Base-by-base conservation (phyloP, 2,888 invertebrate genomes). In the Spialia ferax region DNA sequence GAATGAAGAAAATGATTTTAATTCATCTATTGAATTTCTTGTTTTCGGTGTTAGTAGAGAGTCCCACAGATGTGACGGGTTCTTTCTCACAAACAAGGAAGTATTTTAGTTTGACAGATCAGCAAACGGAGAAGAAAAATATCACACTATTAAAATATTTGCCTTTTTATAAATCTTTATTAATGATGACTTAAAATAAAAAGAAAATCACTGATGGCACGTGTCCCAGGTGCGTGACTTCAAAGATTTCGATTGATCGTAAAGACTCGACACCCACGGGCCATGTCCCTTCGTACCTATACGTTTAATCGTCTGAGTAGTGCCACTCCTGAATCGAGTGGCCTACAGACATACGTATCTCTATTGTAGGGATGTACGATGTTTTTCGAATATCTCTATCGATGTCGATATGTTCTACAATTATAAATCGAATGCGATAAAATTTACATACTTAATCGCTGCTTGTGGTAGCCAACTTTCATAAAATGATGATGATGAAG, bases 321-420 rank as follows among this genome's bases (percentile, higher is more conserved):
- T 80, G 85, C 83, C 87, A 88, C 84, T 86, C 86, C 83, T 84
- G 76, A 82, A 83, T 82, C 79, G 79, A 65, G 52, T 59, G 83
- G 81, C 83, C 78, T 75, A 82, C 81, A 77, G 76, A 79, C 76
- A 50, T 50, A 77, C 78, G 69, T 72, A 74, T 70, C 74, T 65
- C 64, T 56, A 57, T 56, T 69, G 68, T 82, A 86, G 86, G 80
- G 85, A 76, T 79, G 84, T 72, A 70, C 22, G 7, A 18, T 11
- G 23, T 1, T 38, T 7, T 18, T 20, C 2, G 15, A 38, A 38
- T 29, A 54, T 38, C 38, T 54, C 2, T 60, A 11, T 52, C 52
- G 54, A 63, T 63, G 2, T 56, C 26, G 26, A 26, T 54, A 15
- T 20, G 8, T 38, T n/a, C n/a, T n/a, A n/a, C n/a, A n/a, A n/a